Base-by-base conservation (phyloP, 2,888 invertebrate species). In the Podabrus alpinus region DNA sequence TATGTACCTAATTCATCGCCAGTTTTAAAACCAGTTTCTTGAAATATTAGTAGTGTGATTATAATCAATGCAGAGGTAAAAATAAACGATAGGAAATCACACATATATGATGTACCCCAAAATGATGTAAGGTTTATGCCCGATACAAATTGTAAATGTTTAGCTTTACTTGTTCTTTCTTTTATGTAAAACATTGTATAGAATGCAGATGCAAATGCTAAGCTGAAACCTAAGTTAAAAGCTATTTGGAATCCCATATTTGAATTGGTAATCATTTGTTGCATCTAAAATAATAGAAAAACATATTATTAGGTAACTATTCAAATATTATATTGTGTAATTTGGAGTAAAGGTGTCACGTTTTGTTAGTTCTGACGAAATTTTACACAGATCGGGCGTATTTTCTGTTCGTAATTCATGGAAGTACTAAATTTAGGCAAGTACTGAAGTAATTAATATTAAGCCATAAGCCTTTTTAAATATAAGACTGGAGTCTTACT, bases 101-200 rank as follows among this genome's bases (percentile, higher is more conserved):
- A 94, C 0, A 93, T 66, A 10, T 92, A 91, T 0, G 92, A 90
- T 0, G 92, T 89, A 3, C 89, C 81, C 95, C 95, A 95, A 87
- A 92, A 92, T 9, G 92, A 90, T 0, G 88, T 85, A 1, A 92
- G 90, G 75, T 90, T 90, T 0, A 93, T 89, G 0, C 94, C 94
- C 2, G 94, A 92, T 0, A 94, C 92, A 78, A 91, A 90, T 83
- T 94, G 94, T 24, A 94, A 86, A 68, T 93, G 89, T 81, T 94
- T 93, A 0, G 94, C 90, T 66, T 93, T 91, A 25, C 89, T 90
- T 3, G 90, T 87, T 15, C 93, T 89, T 84, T 95, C 95, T 86
- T 92, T 88, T 68, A 92, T 83, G 76, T 88, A 83, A 59, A 92
- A 92, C 83, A 92, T 88, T 24, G 92, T 87, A 81, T 90, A 93